These are phyloP conservation scores for Scaptomyza cyrtandrae DNA, from an alignment of 2,888 invertebrate genomes.

Conservation along the genomic window DNA sequence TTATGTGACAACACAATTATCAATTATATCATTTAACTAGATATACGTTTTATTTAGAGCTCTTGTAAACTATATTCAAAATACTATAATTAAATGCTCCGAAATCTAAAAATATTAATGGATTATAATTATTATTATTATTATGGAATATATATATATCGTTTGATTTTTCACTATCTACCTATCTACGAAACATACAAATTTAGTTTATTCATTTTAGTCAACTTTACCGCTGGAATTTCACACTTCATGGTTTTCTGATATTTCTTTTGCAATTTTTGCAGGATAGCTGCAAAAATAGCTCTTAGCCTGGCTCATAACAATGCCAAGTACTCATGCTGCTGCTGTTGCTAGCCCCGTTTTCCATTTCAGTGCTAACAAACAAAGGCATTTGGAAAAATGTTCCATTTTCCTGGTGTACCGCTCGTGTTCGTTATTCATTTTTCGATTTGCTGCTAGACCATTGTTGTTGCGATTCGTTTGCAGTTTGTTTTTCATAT, in stretches of 20 bases:
- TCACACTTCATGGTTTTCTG: conserved; percentile 3
- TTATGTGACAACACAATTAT: too few relatives aligned
- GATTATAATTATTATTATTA: too few relatives aligned
- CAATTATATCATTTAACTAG: too few relatives aligned
- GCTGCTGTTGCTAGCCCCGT: conserved; percentile 41
- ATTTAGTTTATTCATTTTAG: not conserved
- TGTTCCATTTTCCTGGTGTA: conserved; percentile 52
- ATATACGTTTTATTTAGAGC: too few relatives aligned
- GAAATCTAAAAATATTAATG: too few relatives aligned
- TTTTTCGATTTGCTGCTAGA: conserved; percentile 10
- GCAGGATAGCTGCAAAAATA: conserved; percentile 13
- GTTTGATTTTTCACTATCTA: not conserved
- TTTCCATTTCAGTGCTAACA: conserved; percentile 69
- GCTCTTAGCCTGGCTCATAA: conserved; percentile 40
- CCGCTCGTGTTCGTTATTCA: not conserved
- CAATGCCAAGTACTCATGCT: conserved; percentile 44
- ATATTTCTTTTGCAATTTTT: conserved; percentile 2
- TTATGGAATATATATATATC: too few relatives aligned
- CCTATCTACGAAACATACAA: too few relatives aligned
- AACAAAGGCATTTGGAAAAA: conserved; percentile 69
- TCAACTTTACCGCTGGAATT: not conserved
- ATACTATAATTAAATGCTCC: too few relatives aligned
- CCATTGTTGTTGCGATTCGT: conserved; percentile 52
- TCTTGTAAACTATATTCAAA: too few relatives aligned
- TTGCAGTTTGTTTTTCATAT: conserved; percentile 73